Conservation (phyloP, 2,113 vertebrate genomes). For the Sebastes schlegelii region DNA sequence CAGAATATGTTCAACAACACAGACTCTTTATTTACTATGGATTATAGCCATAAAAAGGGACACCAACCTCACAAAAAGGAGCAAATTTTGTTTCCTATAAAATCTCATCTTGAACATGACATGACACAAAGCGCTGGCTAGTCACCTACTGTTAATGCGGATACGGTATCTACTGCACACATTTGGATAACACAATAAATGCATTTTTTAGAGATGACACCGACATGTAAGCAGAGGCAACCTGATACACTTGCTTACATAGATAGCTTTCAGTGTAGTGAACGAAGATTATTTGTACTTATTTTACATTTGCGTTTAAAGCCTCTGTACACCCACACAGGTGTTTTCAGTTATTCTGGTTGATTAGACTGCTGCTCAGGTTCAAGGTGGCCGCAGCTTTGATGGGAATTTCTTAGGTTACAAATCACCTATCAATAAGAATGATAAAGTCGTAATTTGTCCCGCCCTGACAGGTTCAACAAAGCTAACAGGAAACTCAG, state of each 20-base stretch:
- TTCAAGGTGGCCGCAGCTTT: no score
- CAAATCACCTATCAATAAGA: no score
- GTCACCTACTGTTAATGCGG: slow-evolving; percentile 66
- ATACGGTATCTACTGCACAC: slow-evolving; percentile 75
- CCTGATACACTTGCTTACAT: slow-evolving; percentile 61
- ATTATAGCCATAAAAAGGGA: slow-evolving; percentile 81
- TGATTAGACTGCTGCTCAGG: no score
- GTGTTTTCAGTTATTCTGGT: no score
- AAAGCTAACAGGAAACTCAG: no score
- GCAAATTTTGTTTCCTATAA: slow-evolving; percentile 76
- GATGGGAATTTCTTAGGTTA: no score
- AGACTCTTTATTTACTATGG: slow-evolving; percentile 76
- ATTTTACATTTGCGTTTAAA: slow-evolving; percentile 16
- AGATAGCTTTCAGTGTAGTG: slow-evolving; percentile 51
- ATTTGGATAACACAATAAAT: slow-evolving; percentile 69
- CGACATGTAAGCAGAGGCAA: slow-evolving; percentile 57
- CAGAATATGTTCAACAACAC: slow-evolving; percentile 82
- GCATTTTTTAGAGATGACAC: slow-evolving; percentile 70
- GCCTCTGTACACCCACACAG: no score
- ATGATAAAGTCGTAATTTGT: no score
- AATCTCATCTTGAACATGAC: slow-evolving; percentile 74
- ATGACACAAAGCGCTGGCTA: slow-evolving; percentile 78
- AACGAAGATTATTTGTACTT: slow-evolving; percentile 39
- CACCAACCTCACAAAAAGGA: slow-evolving; percentile 79
- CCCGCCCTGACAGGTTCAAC: no score